Base-by-base conservation (phyloP, 2,888 invertebrate genomes). In the Campaea margaritaria region DNA sequence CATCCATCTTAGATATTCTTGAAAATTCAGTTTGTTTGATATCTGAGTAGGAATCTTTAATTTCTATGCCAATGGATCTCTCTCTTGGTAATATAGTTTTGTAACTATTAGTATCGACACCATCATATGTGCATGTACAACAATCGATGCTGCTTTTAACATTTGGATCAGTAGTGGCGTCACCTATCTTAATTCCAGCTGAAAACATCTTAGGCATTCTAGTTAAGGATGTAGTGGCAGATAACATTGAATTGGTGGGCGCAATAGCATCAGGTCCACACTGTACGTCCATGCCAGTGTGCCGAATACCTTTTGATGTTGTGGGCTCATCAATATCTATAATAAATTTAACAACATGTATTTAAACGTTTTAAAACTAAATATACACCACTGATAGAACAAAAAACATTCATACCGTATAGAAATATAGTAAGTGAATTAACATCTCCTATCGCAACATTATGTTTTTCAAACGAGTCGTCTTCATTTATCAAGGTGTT, bases 261-360 rank as follows among this genome's bases (percentile, higher is more conserved):
- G 73, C 66, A 11, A 63, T 64, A n/a, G 65, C 49, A 56, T 91
- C 91, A 8, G 90, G 82, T 12, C 91, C 90, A 67, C 92, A 92
- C 68, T 91, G 91, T 3, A 82, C 88, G 65, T 91, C 91, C 73
- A 82, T 83, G 54, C 81, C 80, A 21, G 82, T 59, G 63, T 86
- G 89, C 27, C 88, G 85, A 57, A 91, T 78, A 27, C 92, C 92
- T 77, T 89, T 90, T n/a, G 92, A 92, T 56, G 92, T 91, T 61
- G 87, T 89, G 2, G 92, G 91, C 76, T 91, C 91, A 64, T 91
- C 84, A 61, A 91, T 82, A 79, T 91, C 91, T 91, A 76, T 47
- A 81, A 79, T 9, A 42, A 34, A 65, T 13, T 11, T 41, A 44
- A 10, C 27, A 39, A 11, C 12, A 11, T 46, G 28, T 46, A 38